Evolutionary conservation across 2,113 vertebrate genomes (phyloP).

Genomic region (Oncorhynchus clarkii): DNA sequence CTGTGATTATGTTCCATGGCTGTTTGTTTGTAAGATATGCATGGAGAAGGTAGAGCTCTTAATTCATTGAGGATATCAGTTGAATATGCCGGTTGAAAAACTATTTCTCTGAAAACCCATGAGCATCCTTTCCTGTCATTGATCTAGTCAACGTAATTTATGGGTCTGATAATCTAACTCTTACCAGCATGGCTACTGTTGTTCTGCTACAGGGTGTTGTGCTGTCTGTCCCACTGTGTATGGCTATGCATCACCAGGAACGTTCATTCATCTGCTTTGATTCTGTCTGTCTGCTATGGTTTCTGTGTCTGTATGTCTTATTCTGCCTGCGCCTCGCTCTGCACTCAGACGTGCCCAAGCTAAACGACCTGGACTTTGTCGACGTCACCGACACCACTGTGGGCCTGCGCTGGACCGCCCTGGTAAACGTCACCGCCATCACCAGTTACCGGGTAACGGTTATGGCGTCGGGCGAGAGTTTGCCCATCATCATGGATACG

Average conservation of each 20-base stretch:
- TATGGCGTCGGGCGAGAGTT: slow-evolving; percentile 83
- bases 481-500: slow-evolving; percentile 92
- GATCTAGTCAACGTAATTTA: not conserved
- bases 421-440: slow-evolving; percentile 80
- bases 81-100: slow-evolving; percentile 14
- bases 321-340: slow-evolving; percentile 64
- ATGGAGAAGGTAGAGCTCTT: slow-evolving; percentile 30
- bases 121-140: not conserved
- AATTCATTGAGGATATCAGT: not conserved
- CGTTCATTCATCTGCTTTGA: slow-evolving; percentile 20
- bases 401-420: slow-evolving; percentile 91
- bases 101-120: not conserved
- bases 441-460: slow-evolving; percentile 93
- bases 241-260: slow-evolving; percentile 35
- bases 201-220: not conserved
- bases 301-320: slow-evolving; percentile 20
- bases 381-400: slow-evolving; percentile 96
- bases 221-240: not conserved
- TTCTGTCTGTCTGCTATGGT: slow-evolving; percentile 15
- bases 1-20: not conserved
- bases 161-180: not conserved
- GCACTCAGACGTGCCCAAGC: slow-evolving; percentile 85
- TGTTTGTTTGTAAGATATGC: slow-evolving; percentile 24
- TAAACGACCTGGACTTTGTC: slow-evolving; percentile 91
- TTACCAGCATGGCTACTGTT: slow-evolving; percentile 43